Evolutionary conservation across 2,888 invertebrate genomes (phyloP).

Genomic region (Hetaerina titia): DNA sequence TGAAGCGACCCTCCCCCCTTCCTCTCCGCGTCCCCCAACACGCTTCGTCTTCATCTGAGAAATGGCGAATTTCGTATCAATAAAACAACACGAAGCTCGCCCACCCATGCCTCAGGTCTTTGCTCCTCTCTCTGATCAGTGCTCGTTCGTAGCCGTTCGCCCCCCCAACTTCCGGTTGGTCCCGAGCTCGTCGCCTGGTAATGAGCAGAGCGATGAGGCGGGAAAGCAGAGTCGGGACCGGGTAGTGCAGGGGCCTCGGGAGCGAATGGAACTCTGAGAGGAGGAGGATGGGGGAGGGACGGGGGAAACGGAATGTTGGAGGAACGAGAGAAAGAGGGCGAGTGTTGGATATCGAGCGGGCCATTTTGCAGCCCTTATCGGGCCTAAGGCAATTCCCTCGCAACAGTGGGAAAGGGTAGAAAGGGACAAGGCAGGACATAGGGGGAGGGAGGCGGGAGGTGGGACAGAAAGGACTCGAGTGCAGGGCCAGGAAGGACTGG

Average conservation of each 20-base stretch:
- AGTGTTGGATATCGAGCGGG: constrained; percentile 59
- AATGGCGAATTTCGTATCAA: background rate
- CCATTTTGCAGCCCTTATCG: constrained; percentile 61
- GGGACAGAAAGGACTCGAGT: background rate
- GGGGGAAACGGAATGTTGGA: background rate
- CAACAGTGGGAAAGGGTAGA: background rate
- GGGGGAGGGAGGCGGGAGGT: background rate
- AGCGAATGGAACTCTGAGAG: background rate
- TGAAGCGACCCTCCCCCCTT: background rate
- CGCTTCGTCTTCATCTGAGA: background rate
- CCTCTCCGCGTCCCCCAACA: background rate
- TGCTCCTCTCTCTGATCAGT: background rate
- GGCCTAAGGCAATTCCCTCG: constrained; percentile 50
- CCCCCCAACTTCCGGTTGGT: background rate
- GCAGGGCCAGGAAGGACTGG: background rate
- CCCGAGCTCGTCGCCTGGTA: constrained; percentile 1
- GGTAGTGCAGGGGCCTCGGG: constrained; percentile 1
- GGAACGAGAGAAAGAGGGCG: constrained; percentile 1
- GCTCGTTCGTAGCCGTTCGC: background rate
- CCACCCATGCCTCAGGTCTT: background rate
- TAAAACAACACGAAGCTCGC: background rate
- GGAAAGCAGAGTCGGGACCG: background rate
- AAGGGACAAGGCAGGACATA: background rate
- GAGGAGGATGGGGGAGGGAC: background rate
- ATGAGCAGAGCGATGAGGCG: background rate